Base-by-base conservation (phyloP, 2,113 vertebrate genomes). In the Aptenodytes patagonicus region DNA sequence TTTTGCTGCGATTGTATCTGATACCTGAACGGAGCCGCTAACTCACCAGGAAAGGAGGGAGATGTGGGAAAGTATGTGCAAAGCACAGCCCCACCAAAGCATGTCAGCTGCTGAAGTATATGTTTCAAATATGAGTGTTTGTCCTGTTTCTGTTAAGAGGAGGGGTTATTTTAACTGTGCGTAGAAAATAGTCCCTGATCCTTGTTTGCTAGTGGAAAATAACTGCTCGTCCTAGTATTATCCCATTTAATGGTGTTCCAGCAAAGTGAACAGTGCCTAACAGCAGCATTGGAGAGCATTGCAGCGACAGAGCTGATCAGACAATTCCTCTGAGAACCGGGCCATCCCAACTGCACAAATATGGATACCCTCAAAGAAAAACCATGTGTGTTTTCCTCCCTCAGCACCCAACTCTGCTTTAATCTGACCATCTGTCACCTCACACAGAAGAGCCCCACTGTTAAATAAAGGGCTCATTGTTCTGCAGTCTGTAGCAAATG, bases 361-460 rank as follows among this genome's bases (percentile, higher is more conserved):
- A 40, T 2, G 0, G 68, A 62, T 68, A 68, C 52, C 69, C 64
- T 90, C 91, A 90, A 65, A 89, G 72, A 29, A 85, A 87, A 87
- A 12, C 7, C 0, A 28, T 47, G 42, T 38, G 60, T 62, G 44
- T 65, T 76, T 70, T 64, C 72, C 38, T 93, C 73, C 86, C 80
- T 95, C 69, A 49, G 81, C 90, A 61, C 90, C 94, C 88, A 78
- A 5, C 71, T 85, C 85, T 55, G 80, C 93, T 88, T 73, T 85
- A 8, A 31, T 90, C 51, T 58, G 68, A 26, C 90, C 94, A 86
- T 96, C 88, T 97, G 93, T 64, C 95, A 89, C 88, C 95, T 73
- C 5, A 2, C n/a, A 4, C 38, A 6, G 44, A 15, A 5, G 72
- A 92, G 57, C 83, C 70, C 38, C n/a, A 4, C 87, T 91, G 83